Percentiles rank a stretch among this genome's conserved stretches.
Conservation (phyloP, 2,113 vertebrate species). For the Thalassoma bifasciatum region DNA sequence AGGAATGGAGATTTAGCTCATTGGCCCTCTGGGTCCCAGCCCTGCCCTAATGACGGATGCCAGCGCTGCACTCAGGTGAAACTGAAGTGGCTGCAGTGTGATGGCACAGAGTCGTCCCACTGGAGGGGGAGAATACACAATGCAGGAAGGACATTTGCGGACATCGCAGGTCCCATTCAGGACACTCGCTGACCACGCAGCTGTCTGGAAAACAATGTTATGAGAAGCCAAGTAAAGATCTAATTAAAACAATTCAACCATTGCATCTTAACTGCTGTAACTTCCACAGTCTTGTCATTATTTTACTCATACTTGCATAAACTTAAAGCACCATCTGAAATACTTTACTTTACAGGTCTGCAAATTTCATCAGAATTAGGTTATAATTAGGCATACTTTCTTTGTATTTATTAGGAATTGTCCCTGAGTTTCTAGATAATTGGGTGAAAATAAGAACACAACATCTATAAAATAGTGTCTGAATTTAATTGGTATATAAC, state of each 20-base stretch:
- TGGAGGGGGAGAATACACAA: slow-evolving; percentile 45
- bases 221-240: background rate
- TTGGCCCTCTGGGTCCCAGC: slow-evolving; percentile 23
- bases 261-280: too few relatives aligned
- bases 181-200: background rate
- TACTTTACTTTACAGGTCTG: too few relatives aligned
- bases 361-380: too few relatives aligned
- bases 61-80: slow-evolving; percentile 67
- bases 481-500: too few relatives aligned
- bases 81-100: slow-evolving; percentile 56
- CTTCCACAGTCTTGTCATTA: too few relatives aligned
- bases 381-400: too few relatives aligned
- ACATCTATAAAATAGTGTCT: too few relatives aligned
- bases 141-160: slow-evolving; percentile 32
- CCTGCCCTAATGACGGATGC: slow-evolving; percentile 49
- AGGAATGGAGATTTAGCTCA: slow-evolving; percentile 8
- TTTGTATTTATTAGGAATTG: too few relatives aligned
- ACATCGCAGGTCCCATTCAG: slow-evolving; percentile 7
- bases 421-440: too few relatives aligned
- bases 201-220: background rate
- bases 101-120: slow-evolving; percentile 45
- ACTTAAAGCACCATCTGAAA: too few relatives aligned
- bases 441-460: too few relatives aligned
- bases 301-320: too few relatives aligned
- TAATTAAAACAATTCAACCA: background rate